Evolutionary conservation across 1,140 invertebrate genomes (phyloP).

Genomic region (Cydia strobilella): DNA sequence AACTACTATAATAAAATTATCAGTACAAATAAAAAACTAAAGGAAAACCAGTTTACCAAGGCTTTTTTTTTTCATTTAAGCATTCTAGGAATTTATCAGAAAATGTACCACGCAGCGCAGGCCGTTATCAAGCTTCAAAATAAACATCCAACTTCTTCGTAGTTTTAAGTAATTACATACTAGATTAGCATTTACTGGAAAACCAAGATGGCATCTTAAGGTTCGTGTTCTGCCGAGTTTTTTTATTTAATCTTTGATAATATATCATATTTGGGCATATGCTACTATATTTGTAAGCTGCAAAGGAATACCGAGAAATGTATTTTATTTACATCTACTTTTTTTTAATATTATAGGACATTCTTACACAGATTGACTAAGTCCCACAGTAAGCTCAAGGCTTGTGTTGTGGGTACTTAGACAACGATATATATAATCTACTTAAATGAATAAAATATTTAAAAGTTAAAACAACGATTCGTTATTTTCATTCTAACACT

Average conservation of each 20-base stretch:
- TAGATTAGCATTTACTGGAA: slow-evolving; percentile 26
- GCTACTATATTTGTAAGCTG: neutral
- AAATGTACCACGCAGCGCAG: neutral
- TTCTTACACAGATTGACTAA: too few species aligned
- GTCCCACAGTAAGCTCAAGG: too few species aligned
- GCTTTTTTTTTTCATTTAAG: neutral
- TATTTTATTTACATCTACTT: too few species aligned
- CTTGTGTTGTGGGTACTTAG: too few species aligned
- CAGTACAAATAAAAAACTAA: neutral
- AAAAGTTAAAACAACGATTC: too few species aligned
- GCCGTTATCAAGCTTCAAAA: slow-evolving; percentile 26
- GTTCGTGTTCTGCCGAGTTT: neutral
- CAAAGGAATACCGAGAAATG: too few species aligned
- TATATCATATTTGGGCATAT: neutral
- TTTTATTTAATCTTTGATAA: neutral
- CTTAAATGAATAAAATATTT: too few species aligned
- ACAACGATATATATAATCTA: too few species aligned
- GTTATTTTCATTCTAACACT: too few species aligned
- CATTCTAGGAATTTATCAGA: slow-evolving; percentile 11
- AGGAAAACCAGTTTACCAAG: neutral
- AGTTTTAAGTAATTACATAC: slow-evolving; percentile 24
- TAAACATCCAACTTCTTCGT: slow-evolving; percentile 24
- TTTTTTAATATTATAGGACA: too few species aligned
- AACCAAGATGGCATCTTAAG: slow-evolving; percentile 7
- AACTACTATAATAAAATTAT: neutral